Evolutionary conservation across 2,888 invertebrate genomes (phyloP), one percentile per base, ranked within the genome.

Genomic region (Lepidochrysops patricia): DNA sequence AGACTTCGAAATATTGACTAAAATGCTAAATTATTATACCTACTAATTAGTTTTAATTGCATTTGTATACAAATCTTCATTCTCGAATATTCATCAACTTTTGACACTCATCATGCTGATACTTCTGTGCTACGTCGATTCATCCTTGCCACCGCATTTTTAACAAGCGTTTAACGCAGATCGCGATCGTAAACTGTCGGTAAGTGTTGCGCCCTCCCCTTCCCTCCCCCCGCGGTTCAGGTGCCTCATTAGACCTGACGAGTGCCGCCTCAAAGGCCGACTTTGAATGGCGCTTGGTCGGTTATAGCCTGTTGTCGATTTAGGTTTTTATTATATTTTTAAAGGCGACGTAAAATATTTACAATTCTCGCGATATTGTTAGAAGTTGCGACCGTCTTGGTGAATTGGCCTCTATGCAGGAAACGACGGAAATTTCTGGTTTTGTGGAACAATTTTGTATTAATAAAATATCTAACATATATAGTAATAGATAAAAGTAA

Each of bases 191-290:
- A 73, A 75, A 73, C 71, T 65, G 66, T 60, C 64, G 66, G 68
- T 68, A 72, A 74, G 72, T 73, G 73, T 73, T 65, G 69, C 70
- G 65, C 67, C 66, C 64, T 63, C 63, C 63, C 65, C 59, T n/a
- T n/a, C 62, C 50, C 57, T 27, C 58, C 29, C 59, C 34, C 57
- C 57, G 62, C 70, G 68, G 72, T 73, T 69, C 75, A 74, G 79
- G 75, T 74, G 76, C 73, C 80, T 82, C 82, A 80, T 82, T 82
- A 82, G 75, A 67, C 72, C 68, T 69, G 66, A 69, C 79, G 70
- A 77, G 80, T 81, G 79, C 72, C 68, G 67, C 77, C 72, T 80
- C 79, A 80, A 81, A 82, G 78, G 73, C 67, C 54, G 54, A 29
- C 54, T 29, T 29, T 66, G 66, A 69, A 66, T 64, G 65, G 60